Base-by-base conservation (phyloP, 2,888 invertebrate genomes). In the Sesia bembeciformis region DNA sequence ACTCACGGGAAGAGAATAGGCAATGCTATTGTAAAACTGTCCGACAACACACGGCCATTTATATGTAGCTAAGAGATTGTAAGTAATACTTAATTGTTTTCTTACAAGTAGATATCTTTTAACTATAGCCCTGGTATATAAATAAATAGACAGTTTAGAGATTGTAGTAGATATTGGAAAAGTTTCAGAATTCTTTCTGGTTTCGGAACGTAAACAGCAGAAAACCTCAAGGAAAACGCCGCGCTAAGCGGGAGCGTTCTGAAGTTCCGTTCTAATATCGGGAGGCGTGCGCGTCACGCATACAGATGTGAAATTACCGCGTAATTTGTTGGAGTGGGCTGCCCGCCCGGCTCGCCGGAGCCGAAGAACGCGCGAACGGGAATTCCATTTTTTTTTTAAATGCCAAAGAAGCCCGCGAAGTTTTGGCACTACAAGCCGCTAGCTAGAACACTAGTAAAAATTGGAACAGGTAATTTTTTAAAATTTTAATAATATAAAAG, bases 271-370 rank as follows among this genome's bases (percentile, higher is more conserved):
- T 72, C 69, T 75, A 78, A 76, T 76, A 77, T 74, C 68, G 71
- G 64, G 64, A 64, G 68, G 53, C 60, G 64, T 52, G 57, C 74
- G 73, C 74, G 74, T 58, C 67, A 63, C 70, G 80, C 80, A 79
- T 80, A 79, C 75, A 69, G 69, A 80, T 74, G 70, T 58, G 63
- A 59, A 56, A 67, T 75, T 78, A 78, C 64, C 59, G 62, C 64
- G 70, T 69, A 70, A 78, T 76, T 78, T 74, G 74, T 64, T 61
- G 69, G 62, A 64, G 68, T 66, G 63, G 60, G 60, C 57, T 58
- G 58, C 60, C 50, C 53, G 53, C 57, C 54, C 54, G 51, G 52
- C 58, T 50, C 39, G 50, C 5, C 50, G 50, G 7, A 39, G 50
- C 50, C 56, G 54, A 40, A 52, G 53, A 56, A 53, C 50, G 53